Conservation (phyloP, 2,888 invertebrate species). For the Agrochola macilenta region DNA sequence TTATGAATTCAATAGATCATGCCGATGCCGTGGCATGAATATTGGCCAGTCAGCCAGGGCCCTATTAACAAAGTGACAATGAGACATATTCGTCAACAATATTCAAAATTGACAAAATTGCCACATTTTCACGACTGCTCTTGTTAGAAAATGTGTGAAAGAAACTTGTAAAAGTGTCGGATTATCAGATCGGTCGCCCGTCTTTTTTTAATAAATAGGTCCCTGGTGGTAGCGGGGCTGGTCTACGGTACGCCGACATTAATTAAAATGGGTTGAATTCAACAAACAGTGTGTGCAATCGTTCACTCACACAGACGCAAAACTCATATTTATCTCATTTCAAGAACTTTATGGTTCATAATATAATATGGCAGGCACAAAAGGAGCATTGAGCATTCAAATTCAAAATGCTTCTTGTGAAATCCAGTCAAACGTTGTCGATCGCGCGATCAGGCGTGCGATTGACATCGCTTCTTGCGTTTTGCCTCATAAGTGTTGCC, state of each 20-base stretch:
- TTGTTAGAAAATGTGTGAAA: neutral
- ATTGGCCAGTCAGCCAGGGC: neutral
- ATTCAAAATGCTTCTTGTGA: neutral
- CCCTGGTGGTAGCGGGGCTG: too few relatives aligned
- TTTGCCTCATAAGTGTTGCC: constrained; percentile 41
- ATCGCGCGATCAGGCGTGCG: neutral
- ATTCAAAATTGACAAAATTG: neutral
- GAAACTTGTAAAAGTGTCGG: neutral
- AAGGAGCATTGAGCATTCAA: neutral
- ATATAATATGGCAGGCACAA: neutral
- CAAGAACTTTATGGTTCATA: neutral
- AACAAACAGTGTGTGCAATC: neutral
- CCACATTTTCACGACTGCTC: neutral
- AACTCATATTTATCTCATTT: neutral
- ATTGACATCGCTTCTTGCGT: neutral
- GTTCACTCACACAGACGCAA: neutral
- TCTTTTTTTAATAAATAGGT: neutral
- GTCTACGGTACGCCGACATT: too few relatives aligned
- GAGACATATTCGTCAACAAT: neutral
- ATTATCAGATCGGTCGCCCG: neutral
- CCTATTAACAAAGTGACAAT: neutral
- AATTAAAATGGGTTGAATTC: neutral
- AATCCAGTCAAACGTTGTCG: neutral
- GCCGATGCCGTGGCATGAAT: neutral
- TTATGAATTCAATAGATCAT: constrained; percentile 6